A percentile compares a stretch with the other conserved stretches of the same genome.
These are phyloP conservation scores for Geococcyx californianus DNA, from an alignment of 2,113 vertebrate genomes.

Conservation along the genomic window DNA sequence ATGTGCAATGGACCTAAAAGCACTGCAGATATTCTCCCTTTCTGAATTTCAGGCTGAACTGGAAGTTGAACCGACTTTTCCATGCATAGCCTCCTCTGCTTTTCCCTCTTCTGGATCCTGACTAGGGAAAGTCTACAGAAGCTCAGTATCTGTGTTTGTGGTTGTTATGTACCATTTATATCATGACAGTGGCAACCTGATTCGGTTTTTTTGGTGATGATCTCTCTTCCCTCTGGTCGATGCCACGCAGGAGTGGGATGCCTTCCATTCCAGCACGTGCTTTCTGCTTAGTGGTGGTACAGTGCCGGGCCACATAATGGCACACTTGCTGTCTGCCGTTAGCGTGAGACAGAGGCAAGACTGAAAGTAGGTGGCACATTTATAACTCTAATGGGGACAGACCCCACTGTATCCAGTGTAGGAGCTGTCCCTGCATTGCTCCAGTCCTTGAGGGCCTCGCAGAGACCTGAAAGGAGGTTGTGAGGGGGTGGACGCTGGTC, in stretches of 20 bases:
- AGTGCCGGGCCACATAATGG: too few species aligned
- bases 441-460: not conserved
- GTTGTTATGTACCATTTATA: not conserved
- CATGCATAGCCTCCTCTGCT: not conserved
- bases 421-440: not conserved
- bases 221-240: not conserved
- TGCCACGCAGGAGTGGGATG: not conserved
- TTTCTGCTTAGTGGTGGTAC: not conserved
- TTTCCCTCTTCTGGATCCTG: not conserved
- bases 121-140: not conserved
- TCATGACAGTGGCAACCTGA: not conserved
- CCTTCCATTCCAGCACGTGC: not conserved
- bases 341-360: not conserved
- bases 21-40: not conserved
- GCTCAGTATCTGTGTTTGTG: not conserved
- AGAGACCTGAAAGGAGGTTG: too few species aligned
- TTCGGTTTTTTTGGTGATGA: not conserved
- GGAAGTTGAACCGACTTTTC: not conserved
- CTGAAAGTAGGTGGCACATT: not conserved
- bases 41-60: not conserved
- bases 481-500: too few species aligned
- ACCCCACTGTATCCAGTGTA: not conserved
- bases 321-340: fast-evolving
- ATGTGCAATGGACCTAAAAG: not conserved
- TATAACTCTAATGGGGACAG: not conserved